These are phyloP conservation scores for Xanthorhoe spadicearia DNA, from an alignment of 2,888 invertebrate species.

Conservation along the genomic window DNA sequence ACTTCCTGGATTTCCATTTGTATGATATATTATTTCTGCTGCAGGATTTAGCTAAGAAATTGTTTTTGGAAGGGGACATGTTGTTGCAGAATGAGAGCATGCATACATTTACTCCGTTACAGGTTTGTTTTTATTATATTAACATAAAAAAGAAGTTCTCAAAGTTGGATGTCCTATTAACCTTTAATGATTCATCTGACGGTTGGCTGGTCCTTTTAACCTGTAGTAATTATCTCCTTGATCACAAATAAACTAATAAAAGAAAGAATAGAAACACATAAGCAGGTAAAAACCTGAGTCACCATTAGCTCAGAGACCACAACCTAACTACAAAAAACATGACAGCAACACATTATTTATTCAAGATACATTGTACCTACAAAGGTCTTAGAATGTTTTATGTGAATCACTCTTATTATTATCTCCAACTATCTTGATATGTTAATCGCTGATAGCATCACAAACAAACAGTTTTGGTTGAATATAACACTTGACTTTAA, in stretches of 20 bases:
- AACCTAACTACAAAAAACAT: neutral
- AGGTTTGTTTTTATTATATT: conserved; percentile 79
- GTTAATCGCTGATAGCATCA: neutral
- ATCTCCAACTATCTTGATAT: neutral
- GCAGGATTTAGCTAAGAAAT: conserved; percentile 91
- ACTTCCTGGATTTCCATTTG: conserved; percentile 94
- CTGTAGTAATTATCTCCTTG: neutral
- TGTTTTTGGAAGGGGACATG: conserved; percentile 90
- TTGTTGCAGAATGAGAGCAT: conserved; percentile 86
- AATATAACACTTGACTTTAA: neutral
- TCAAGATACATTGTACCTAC: neutral
- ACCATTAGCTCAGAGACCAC: neutral
- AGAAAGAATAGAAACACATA: neutral
- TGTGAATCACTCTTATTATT: neutral
- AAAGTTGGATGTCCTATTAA: too few relatives aligned
- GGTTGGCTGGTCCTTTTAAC: neutral
- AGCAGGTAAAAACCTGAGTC: neutral
- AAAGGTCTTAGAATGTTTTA: neutral
- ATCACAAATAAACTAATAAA: neutral
- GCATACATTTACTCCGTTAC: conserved; percentile 90
- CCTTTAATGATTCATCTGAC: too few relatives aligned
- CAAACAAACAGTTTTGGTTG: neutral
- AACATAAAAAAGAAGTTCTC: too few relatives aligned
- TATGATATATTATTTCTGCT: conserved; percentile 95
- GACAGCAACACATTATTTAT: neutral